These are phyloP conservation scores for Bradypodion ventrale DNA, from an alignment of 2,797 vertebrate genomes.

Conservation along the genomic window DNA sequence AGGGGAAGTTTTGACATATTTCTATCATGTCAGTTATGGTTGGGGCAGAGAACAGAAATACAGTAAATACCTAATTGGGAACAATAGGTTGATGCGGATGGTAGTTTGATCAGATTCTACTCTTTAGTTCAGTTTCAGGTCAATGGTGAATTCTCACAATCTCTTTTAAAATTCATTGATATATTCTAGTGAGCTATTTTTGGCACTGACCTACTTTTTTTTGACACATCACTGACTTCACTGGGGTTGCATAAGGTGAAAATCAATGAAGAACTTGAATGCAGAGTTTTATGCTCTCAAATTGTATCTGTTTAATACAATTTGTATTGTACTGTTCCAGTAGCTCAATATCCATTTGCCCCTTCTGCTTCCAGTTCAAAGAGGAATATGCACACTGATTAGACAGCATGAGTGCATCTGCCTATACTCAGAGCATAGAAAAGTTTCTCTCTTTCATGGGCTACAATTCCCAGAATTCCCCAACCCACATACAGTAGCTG, in stretches of 20 bases:
- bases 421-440: background rate
- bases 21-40: conserved; percentile 37
- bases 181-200: background rate
- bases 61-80: conserved; percentile 60
- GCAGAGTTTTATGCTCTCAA: conserved; percentile 35
- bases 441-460: too few species aligned
- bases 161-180: background rate
- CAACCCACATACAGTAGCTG: too few species aligned
- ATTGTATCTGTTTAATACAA: conserved; percentile 9
- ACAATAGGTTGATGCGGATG: conserved; percentile 19
- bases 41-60: conserved; percentile 29
- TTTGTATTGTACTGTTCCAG: background rate
- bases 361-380: background rate
- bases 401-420: background rate
- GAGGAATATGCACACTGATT: background rate
- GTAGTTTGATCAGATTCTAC: conserved; percentile 19
- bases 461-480: too few species aligned
- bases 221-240: conserved; percentile 44
- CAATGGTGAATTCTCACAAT: conserved; percentile 18
- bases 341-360: background rate
- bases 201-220: background rate
- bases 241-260: background rate
- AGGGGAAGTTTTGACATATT: conserved; percentile 43
- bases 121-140: conserved; percentile 30
- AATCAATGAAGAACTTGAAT: conserved; percentile 49